Base-by-base conservation (phyloP, 1,140 invertebrate species). In the Euwallacea fornicatus region DNA sequence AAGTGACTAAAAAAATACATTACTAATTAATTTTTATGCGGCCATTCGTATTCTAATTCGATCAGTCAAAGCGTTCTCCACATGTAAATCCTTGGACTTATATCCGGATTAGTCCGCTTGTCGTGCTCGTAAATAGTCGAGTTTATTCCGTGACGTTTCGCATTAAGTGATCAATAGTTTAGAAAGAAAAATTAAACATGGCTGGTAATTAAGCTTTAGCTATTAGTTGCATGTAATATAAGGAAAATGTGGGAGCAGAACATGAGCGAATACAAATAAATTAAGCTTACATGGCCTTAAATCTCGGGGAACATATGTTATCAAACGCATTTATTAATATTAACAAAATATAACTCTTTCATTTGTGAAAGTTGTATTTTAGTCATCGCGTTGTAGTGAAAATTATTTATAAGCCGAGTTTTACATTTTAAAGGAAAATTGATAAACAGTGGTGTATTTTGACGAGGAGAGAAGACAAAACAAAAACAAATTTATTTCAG, bases 41-140 rank as follows among this genome's bases (percentile, higher is more conserved):
- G 13, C 43, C 55, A 67, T 67, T 67, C n/a, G 54, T 67, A 67
- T 67, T 67, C 43, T 67, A 67, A 67, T 67, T 67, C 42, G 43
- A 67, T 47, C 42, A 59, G 13, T 54, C 16, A 55, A 66, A 33
- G 55, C 7, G 11, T 13, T 13, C 13, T 43, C 59, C 41, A 15
- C 13, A 67, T 58, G 55, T 67, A 59, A 67, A 67, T 67, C 42
- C 42, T 44, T 15, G 54, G 15, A 33, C 8, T 67, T 67, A 67
- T 33, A 33, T 67, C 15, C 46, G 42, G 44, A 67, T 67, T 59
- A 59, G 13, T 67, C 44, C 59, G 54, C 66, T 59, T 67, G 41
- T 59, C 13, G n/a, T 10, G 55, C 43, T 42, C 63, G 50, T 66
- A 66, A 66, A 66, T 66, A 42, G 13, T 42, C 11, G 11, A 66